Base-by-base conservation (phyloP, 37 sponge, comb jelly and placozoan species). In the Lycopodina hypogea region DNA sequence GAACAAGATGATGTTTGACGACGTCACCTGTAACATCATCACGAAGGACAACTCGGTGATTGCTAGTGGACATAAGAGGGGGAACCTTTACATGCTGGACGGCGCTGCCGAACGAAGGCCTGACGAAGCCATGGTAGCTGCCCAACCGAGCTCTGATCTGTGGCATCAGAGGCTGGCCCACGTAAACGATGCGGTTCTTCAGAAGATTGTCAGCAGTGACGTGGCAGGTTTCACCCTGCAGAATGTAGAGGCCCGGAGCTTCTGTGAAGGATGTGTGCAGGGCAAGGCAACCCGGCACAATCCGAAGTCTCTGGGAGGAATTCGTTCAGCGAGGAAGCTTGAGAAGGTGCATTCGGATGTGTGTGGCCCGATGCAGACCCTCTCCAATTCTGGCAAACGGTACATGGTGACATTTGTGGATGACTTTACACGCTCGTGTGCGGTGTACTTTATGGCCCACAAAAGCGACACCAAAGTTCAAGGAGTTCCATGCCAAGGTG, bases 1-100 rank as follows among this genome's bases (percentile, higher is more conserved):
- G 8, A 80, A 76, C 39, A 68, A 55, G 52, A 39, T 75, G 51
- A 80, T 67, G 50, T 86, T 86, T 48, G 69, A 34, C 36, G 41
- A 75, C 29, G 36, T 42, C 19, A 57, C 50, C 28, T 86, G 87
- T 66, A 30, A 80, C 23, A 67, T 74, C 23, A 7, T 60, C 26
- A 22, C 19, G 19, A 17, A 60, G n/a, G 63, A 42, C 55, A 30
- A 63, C 42, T 72, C 72, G 70, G 15, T 70, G 53, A 34, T 87
- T 52, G 78, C 82, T 45, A 75, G 57, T 41, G 88, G 82, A 33
- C 59, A 63, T 35, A 81, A 60, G 42, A 32, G 57, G 21, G 83
- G 83, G 74, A 57, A 51, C 38, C 88, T 88, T 9, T 86, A 60
- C 61, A 26, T 26, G 6, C 24, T 60, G n/a, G 24, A 60, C 26